Conservation (phyloP, 2,797 vertebrate species). For the Oryzias sinensis region DNA sequence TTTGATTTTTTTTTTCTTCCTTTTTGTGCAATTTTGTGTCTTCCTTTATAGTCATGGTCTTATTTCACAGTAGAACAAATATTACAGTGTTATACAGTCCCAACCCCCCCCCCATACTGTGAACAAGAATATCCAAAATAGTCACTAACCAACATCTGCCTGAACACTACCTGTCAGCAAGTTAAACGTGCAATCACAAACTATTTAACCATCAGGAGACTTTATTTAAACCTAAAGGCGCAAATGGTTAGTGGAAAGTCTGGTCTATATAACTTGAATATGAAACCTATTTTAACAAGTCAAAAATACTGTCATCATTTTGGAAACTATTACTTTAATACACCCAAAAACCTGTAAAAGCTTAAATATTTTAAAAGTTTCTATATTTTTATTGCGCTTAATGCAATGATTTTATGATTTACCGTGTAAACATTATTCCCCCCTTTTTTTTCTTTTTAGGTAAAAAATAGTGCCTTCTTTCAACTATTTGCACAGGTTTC, state of each 20-base stretch:
- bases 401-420: constrained; percentile 69
- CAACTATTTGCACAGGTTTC: constrained; percentile 44
- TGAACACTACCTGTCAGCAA: constrained; percentile 59
- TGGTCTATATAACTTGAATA: constrained; percentile 14
- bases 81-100: constrained; percentile 47
- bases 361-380: no score
- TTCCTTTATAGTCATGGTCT: constrained; percentile 38
- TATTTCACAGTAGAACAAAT: constrained; percentile 54
- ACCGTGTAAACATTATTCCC: constrained; percentile 69
- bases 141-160: constrained; percentile 33
- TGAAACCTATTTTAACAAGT: constrained; percentile 6
- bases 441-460: neutral
- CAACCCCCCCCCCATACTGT: constrained; percentile 59
- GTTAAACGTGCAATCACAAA: constrained; percentile 62
- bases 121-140: constrained; percentile 29
- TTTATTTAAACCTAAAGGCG: no score
- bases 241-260: neutral
- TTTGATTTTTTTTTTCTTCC: constrained; percentile 28
- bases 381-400: constrained; percentile 58
- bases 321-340: no score
- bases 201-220: neutral
- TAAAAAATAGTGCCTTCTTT: constrained; percentile 46
- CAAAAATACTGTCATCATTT: neutral
- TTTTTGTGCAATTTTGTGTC: constrained; percentile 62
- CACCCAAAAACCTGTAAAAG: no score